Base-by-base conservation (phyloP, 2,797 vertebrate genomes). In the Halcyon smyrnensis region DNA sequence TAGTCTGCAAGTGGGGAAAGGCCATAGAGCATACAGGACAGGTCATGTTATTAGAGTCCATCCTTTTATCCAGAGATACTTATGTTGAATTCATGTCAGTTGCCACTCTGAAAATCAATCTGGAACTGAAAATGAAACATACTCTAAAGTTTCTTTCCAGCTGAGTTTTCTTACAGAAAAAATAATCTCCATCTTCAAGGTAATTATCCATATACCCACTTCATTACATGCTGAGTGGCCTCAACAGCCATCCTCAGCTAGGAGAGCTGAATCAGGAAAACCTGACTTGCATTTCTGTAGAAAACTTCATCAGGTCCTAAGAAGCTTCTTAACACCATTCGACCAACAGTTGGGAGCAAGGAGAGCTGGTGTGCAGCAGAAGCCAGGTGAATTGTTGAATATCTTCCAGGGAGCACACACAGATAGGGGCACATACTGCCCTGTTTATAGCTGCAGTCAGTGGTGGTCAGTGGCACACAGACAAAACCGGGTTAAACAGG, bases 401-500 rank as follows among this genome's bases (percentile, higher is more conserved):
- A 11, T 30, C 59, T 48, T 8, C 0, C 17, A 53, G 59, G 76
- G 79, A 84, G 87, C 80, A n/a, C 45, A 23, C 83, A 43, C 74
- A 89, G 89, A 89, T 21, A 67, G 91, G 51, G 89, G 84, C 45
- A 4, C 77, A 10, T 2, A 4, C 56, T 77, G 90, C 60, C 92
- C 76, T 34, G 7, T 0, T 27, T 2, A 17, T 0, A 3, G 24
- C 65, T 34, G 71, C 75, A n/a, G 24, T 3, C 30, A 1, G 48
- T 15, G 85, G 77, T 46, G 85, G 89, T 32, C 85, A 76, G 74
- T 19, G 79, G 93, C 90, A 92, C 68, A 0, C 23, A n/a, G 90
- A 92, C 93, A 94, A 95, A 89, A 41, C 43, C 37, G 68, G 80
- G 90, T 57, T 93, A 71, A 94, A 87, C 16, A 10, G 63, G 56